A percentile compares a stretch with the other conserved stretches of the same genome.
phyloP scores from a whole-genome alignment of 1,140 invertebrate species.

The Bicyclus anynana region DNA sequence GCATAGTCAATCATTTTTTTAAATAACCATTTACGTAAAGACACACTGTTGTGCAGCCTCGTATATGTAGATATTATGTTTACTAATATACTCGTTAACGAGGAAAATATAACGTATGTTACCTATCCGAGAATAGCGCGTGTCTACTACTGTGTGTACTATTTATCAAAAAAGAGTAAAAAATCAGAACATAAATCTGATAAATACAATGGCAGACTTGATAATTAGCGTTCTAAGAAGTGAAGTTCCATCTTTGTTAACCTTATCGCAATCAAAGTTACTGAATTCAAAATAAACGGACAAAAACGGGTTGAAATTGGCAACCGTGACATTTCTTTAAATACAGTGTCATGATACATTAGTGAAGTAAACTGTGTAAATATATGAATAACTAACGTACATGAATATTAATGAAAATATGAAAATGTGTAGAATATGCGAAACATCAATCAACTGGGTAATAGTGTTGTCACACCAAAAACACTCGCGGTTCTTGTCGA shows the following conservation, averaged over 20 bases:
- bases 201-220: neutral
- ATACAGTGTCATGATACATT: no score
- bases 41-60: no score
- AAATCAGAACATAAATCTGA: neutral
- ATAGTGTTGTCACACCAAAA: slow-evolving; percentile 6
- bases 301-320: no score
- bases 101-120: slow-evolving; percentile 11
- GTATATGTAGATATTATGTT: no score
- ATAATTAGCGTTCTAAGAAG: neutral
- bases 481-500: slow-evolving; percentile 10
- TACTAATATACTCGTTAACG: slow-evolving; percentile 20
- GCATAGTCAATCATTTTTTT: no score
- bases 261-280: neutral
- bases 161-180: neutral
- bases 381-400: no score
- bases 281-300: neutral
- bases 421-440: neutral
- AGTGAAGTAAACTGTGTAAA: neutral
- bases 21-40: no score
- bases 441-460: neutral
- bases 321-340: no score
- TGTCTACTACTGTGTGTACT: neutral
- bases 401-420: neutral
- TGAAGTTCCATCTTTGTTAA: neutral
- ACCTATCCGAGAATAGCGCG: neutral